A percentile compares a stretch with the other conserved stretches of the same genome.
Conservation (phyloP, 2,888 invertebrate genomes). For the Orthosia gothica region DNA sequence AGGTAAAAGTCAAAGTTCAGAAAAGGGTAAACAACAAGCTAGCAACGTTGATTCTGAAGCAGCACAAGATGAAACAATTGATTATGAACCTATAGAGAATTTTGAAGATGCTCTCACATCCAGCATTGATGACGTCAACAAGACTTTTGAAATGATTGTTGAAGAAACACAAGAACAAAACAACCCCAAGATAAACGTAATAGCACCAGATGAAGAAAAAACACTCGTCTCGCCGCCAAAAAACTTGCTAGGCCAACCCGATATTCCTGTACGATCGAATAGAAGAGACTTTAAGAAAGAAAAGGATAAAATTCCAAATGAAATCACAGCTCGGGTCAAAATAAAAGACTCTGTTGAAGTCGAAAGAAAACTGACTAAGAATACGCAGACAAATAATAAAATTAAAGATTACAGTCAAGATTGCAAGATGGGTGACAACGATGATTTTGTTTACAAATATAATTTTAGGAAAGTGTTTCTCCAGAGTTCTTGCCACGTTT, state of each 20-base stretch:
- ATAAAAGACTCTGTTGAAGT: slow-evolving; percentile 85
- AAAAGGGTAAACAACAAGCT: slow-evolving; percentile 82
- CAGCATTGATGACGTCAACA: slow-evolving; percentile 85
- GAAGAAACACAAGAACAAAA: slow-evolving; percentile 74
- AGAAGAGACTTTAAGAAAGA: slow-evolving; percentile 89
- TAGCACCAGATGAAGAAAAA: slow-evolving; percentile 79
- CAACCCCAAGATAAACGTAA: slow-evolving; percentile 84
- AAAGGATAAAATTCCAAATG: slow-evolving; percentile 87
- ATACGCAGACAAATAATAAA: slow-evolving; percentile 82
- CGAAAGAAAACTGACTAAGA: slow-evolving; percentile 78
- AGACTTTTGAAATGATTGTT: slow-evolving; percentile 86
- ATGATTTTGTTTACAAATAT: slow-evolving; percentile 92
- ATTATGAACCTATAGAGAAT: slow-evolving; percentile 85
- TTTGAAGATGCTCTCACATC: slow-evolving; percentile 89
- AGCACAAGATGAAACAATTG: slow-evolving; percentile 52
- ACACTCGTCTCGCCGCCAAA: slow-evolving; percentile 87
- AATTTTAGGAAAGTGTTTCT: slow-evolving; percentile 93
- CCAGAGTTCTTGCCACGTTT: slow-evolving; percentile 91
- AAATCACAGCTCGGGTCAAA: slow-evolving; percentile 84
- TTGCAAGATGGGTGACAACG: slow-evolving; percentile 88
- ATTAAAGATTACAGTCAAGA: slow-evolving; percentile 71
- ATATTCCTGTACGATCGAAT: slow-evolving; percentile 91
- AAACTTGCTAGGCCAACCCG: slow-evolving; percentile 90
- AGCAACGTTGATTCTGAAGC: slow-evolving; percentile 36
- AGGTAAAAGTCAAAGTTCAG: slow-evolving; percentile 66